phyloP scores from a whole-genome alignment of 2,797 vertebrate genomes.

The Eulemur albifrons region DNA sequence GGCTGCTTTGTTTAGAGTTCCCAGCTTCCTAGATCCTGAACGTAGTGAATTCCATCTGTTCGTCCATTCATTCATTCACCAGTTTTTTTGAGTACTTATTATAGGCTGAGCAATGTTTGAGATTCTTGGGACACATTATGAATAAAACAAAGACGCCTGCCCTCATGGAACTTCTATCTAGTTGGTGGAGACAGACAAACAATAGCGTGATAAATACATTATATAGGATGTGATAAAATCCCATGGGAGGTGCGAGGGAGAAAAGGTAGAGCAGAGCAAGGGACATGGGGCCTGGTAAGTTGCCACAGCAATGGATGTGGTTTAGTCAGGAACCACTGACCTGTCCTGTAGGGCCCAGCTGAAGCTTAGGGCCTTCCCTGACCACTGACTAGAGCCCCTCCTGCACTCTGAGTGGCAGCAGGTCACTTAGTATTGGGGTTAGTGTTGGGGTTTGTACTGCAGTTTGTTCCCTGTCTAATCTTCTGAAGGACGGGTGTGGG shows the following conservation, averaged over 20 bases:
- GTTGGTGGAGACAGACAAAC: background rate
- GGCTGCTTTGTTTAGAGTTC: background rate
- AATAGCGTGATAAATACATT: background rate
- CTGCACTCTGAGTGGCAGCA: rapidly evolving
- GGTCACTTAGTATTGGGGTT: background rate
- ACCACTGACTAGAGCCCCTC: background rate
- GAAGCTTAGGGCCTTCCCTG: background rate
- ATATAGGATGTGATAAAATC: background rate
- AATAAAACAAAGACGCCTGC: background rate
- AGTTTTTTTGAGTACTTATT: background rate
- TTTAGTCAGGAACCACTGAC: background rate
- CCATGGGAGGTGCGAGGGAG: background rate
- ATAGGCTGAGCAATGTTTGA: background rate
- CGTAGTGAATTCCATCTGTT: background rate
- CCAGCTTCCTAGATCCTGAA: background rate
- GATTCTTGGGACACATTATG: background rate
- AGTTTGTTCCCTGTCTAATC: background rate
- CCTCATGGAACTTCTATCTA: background rate
- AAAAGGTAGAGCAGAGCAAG: background rate
- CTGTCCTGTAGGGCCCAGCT: background rate
- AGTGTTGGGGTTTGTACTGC: background rate
- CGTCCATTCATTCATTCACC: background rate
- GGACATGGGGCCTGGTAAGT: background rate
- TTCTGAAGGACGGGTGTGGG: background rate
- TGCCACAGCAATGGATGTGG: background rate